Percentiles rank a stretch among this genome's conserved stretches.
Conservation (phyloP, 2,113 vertebrate species). For the Dascyllus trimaculatus region DNA sequence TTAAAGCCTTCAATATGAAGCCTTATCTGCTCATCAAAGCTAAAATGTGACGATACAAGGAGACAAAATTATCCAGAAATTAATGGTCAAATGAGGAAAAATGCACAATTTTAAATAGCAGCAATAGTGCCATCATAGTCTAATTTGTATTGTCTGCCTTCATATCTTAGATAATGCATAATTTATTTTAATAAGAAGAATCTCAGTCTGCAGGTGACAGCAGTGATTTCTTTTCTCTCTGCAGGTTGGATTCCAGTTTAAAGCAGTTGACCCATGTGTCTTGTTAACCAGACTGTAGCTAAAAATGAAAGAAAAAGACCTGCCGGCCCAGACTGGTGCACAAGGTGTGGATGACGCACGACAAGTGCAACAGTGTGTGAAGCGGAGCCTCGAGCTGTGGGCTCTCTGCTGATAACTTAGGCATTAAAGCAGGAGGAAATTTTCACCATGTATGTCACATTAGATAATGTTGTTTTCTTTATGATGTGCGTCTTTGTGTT, state of each 20-base stretch:
- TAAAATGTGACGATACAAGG: too few relatives aligned
- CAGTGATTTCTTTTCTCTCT: background rate
- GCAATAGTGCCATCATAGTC: too few relatives aligned
- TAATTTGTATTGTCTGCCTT: too few relatives aligned
- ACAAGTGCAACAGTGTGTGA: conserved; percentile 61
- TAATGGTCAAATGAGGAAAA: too few relatives aligned
- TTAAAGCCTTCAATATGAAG: too few relatives aligned
- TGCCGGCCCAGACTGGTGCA: conserved; percentile 37
- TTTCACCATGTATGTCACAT: conserved; percentile 29
- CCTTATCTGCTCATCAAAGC: too few relatives aligned
- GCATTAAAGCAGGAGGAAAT: conserved; percentile 35
- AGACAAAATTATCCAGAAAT: too few relatives aligned
- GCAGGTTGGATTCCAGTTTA: background rate
- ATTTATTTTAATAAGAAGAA: too few relatives aligned
- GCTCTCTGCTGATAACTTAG: conserved; percentile 42
- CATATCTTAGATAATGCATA: too few relatives aligned
- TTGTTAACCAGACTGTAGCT: conserved; percentile 65
- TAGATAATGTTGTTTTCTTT: background rate
- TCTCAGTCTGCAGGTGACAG: too few relatives aligned
- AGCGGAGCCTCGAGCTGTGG: conserved; percentile 50
- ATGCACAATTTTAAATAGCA: too few relatives aligned
- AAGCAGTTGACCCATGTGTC: conserved; percentile 45
- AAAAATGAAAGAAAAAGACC: conserved; percentile 45
- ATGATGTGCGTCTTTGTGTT: background rate
- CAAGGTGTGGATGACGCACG: conserved; percentile 64